These are phyloP conservation scores for Sylvicapra grimmia DNA, from an alignment of 2,113 vertebrate species.

Conservation along the genomic window DNA sequence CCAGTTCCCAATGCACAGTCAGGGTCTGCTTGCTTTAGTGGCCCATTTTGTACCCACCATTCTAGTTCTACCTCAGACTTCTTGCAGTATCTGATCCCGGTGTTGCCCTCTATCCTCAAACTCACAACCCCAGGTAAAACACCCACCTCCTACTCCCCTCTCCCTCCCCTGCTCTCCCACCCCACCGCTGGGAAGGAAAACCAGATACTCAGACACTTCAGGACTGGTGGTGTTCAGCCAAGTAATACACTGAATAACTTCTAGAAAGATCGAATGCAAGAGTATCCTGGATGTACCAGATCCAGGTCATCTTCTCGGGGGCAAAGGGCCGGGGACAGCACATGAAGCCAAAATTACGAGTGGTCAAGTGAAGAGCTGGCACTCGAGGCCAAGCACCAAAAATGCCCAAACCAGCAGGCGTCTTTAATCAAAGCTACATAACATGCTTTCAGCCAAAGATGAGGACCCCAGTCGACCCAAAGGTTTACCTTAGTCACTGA, in stretches of 20 bases:
- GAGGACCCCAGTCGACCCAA: not conserved
- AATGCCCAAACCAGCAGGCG: not conserved
- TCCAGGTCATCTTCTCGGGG: not conserved
- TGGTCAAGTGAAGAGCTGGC: not conserved
- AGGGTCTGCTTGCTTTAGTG: not conserved
- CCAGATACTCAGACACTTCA: not conserved
- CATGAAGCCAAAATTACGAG: not conserved
- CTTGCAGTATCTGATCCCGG: not conserved
- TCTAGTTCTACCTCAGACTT: not conserved
- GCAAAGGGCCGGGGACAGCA: no score
- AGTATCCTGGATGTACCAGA: not conserved
- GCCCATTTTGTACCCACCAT: not conserved
- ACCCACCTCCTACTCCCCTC: accelerated
- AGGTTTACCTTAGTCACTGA: not conserved
- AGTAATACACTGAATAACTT: not conserved
- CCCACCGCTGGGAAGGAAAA: not conserved
- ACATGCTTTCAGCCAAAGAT: not conserved
- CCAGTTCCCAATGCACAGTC: not conserved
- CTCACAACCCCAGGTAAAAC: not conserved
- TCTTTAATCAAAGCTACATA: not conserved
- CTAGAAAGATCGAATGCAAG: not conserved
- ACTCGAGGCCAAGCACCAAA: not conserved
- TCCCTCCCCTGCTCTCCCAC: not conserved
- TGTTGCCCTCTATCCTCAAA: not conserved
- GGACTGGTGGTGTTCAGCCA: not conserved